Evolutionary conservation across 2,113 vertebrate genomes (phyloP), one percentile per base, ranked within the genome.

Genomic region (Tympanuchus pallidicinctus): DNA sequence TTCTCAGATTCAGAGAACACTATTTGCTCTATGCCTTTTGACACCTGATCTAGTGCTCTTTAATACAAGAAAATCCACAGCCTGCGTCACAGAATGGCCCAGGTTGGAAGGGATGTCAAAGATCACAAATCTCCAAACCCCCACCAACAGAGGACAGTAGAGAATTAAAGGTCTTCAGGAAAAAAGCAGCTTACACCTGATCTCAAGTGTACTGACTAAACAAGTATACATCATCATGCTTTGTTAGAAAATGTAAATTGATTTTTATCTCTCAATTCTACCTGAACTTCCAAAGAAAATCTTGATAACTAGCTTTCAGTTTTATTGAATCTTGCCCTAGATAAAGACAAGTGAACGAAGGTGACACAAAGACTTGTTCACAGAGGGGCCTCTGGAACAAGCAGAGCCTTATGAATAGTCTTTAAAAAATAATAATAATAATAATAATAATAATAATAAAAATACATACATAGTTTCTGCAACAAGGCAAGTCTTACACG

Each of bases 361-460:
- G 14, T 13, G 36, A 27, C 18, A n/a, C 15, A 8, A 13, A 5
- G 4, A 2, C 8, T n/a, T 66, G 21, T 36, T 82, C 28, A 12
- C 43, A 57, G 30, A 69, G 22, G 3, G 4, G 18, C 5, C 11
- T 65, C 64, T 72, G 73, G 36, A 86, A 70, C 17, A 67, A 90
- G 34, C 10, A 71, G 8, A 38, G 5, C 8, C 13, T 88, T 82
- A 65, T 59, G 48, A 82, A 56, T 0, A 0, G 6, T 61, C 14
- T 76, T 91, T 34, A 56, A 85, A 82, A 54, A 76, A 38, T n/a
- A n/a, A n/a, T n/a, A n/a, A n/a, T n/a, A 38, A 38, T 10, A 38
- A 38, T 34, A 76, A 38, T 34, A 34, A 34, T 34, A 34, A 34
- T 34, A 38, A 38, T 10, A 34, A 38, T 10, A 38, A 38, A 38